These are phyloP conservation scores for Coendou prehensilis DNA, from an alignment of 2,797 vertebrate species.

Conservation along the genomic window DNA sequence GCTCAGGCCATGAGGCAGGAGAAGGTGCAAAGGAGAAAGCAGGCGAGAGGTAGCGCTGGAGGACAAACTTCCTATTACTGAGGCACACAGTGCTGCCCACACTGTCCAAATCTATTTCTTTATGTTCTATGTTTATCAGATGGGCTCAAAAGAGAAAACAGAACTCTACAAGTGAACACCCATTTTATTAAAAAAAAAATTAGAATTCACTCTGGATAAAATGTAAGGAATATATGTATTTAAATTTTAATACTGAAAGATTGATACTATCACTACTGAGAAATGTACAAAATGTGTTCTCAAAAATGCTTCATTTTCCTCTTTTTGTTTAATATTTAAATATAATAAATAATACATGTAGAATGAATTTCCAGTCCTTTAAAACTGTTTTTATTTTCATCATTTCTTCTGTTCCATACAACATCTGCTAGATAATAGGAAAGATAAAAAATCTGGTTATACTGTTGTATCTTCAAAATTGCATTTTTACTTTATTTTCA, in stretches of 20 bases:
- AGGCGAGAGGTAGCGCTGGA: rapidly evolving
- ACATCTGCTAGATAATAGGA: not conserved
- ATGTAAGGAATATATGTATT: not conserved
- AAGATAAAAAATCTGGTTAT: constrained; percentile 42
- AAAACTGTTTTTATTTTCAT: constrained; percentile 59
- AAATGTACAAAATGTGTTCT: constrained; percentile 15
- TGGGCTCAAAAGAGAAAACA: not conserved
- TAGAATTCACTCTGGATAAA: constrained; percentile 4
- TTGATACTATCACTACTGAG: constrained; percentile 10
- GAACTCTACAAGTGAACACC: not conserved
- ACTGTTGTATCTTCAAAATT: constrained; percentile 34
- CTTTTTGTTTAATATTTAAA: constrained; percentile 63
- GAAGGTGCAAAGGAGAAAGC: not conserved
- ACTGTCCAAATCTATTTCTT: not conserved
- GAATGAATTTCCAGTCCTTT: constrained; percentile 16
- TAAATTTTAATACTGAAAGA: constrained; percentile 49
- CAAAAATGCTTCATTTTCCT: constrained; percentile 39
- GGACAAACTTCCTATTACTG: not conserved
- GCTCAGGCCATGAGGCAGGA: not conserved
- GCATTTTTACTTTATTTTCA: constrained; percentile 15
- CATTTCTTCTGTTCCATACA: constrained; percentile 32
- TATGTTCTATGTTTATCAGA: not conserved
- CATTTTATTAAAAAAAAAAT: not conserved
- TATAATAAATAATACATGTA: constrained; percentile 23
- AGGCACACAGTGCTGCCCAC: rapidly evolving